Conservation (phyloP, 2,797 vertebrate species). For the Choloepus didactylus region DNA sequence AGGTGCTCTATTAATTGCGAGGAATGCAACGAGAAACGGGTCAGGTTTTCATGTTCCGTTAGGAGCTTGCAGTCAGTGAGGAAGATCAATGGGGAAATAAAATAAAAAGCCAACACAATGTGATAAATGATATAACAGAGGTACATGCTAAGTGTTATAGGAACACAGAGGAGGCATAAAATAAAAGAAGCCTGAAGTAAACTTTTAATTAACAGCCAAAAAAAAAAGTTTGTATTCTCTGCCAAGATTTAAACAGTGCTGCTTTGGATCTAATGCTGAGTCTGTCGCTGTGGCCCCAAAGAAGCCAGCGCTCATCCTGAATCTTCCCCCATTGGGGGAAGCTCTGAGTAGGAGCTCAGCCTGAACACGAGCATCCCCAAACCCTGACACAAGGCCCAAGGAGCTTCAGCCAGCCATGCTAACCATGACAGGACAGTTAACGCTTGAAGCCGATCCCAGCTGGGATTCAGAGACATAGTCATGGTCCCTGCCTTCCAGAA, state of each 20-base stretch:
- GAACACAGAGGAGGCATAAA: not conserved
- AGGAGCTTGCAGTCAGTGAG: not conserved
- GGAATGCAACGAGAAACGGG: not conserved
- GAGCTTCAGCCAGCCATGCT: not conserved
- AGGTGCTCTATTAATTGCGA: rapidly evolving
- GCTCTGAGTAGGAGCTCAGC: rapidly evolving
- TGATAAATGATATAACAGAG: not conserved
- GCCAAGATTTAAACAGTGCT: not conserved
- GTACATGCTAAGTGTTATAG: not conserved
- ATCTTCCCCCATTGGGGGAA: not conserved
- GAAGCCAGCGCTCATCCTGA: not conserved
- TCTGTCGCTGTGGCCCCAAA: rapidly evolving
- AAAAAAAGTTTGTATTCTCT: not conserved
- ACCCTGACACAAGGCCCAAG: not conserved
- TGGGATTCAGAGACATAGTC: not conserved
- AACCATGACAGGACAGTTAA: not conserved
- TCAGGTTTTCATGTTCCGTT: not conserved
- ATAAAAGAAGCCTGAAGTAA: not conserved
- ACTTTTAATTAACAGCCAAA: not conserved
- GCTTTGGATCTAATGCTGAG: too few relatives aligned
- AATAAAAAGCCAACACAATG: not conserved
- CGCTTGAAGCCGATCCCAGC: not conserved
- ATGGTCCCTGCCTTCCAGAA: rapidly evolving
- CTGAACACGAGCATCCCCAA: not conserved
- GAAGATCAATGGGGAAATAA: not conserved